These are phyloP conservation scores for Vespertilio murinus DNA, from an alignment of 2,797 vertebrate genomes.

Conservation along the genomic window DNA sequence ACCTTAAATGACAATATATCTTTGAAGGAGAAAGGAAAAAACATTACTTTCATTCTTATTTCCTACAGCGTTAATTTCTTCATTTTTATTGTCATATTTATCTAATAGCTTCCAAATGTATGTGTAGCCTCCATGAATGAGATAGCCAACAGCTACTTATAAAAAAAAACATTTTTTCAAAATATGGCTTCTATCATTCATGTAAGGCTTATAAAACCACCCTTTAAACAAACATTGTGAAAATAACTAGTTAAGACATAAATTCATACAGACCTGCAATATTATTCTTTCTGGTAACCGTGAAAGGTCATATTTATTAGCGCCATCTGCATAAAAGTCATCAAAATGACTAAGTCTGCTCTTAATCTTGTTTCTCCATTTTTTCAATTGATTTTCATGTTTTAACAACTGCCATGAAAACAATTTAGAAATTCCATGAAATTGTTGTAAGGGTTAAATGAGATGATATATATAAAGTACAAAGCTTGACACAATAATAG, in stretches of 20 bases:
- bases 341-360: too few species aligned
- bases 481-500: background rate
- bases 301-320: too few species aligned
- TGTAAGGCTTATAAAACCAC: slow-evolving; percentile 24
- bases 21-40: background rate
- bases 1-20: background rate
- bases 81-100: background rate
- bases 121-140: background rate
- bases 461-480: background rate
- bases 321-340: too few species aligned
- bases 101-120: background rate
- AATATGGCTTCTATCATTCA: background rate
- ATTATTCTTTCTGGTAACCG: slow-evolving; percentile 82
- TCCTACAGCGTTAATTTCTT: background rate
- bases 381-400: slow-evolving; percentile 54
- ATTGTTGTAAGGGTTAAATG: background rate
- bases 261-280: slow-evolving; percentile 82
- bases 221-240: background rate
- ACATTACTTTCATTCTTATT: background rate
- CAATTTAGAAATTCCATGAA: slow-evolving; percentile 11
- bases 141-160: background rate
- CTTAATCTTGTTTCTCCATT: slow-evolving; percentile 64
- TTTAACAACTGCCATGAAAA: slow-evolving; percentile 61
- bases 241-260: background rate
- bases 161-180: background rate